Conservation (phyloP, 2,888 invertebrate species). For the Oegoconia quadripuncta region DNA sequence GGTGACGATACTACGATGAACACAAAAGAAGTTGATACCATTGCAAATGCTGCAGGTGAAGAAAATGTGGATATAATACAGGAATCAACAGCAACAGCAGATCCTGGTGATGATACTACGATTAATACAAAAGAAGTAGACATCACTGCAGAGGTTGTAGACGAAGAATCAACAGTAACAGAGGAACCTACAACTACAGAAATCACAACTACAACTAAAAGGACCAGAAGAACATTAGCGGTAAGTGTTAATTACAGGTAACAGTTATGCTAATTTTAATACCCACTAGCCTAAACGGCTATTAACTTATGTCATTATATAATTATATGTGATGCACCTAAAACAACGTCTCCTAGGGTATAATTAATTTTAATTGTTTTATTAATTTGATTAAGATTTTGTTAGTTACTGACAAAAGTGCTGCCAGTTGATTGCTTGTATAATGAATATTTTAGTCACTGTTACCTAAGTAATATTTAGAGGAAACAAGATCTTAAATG, state of each 20-base stretch:
- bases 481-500: no score
- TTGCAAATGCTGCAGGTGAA: background rate
- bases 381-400: no score
- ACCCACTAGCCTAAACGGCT: no score
- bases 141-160: background rate
- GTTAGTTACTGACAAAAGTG: no score
- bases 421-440: no score
- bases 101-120: background rate
- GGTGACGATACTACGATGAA: background rate
- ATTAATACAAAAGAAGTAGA: background rate
- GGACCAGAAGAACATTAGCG: slow-evolving; percentile 31
- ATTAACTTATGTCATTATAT: no score
- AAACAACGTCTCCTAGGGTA: no score
- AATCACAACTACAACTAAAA: slow-evolving; percentile 11
- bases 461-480: no score
- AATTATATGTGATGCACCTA: no score
- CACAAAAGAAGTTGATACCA: background rate
- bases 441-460: no score
- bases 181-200: background rate
- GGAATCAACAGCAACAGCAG: background rate
- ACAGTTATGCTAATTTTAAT: no score
- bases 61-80: background rate
- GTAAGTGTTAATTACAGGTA: slow-evolving; percentile 16
- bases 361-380: no score
- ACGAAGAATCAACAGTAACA: background rate